Conservation (phyloP, 2,113 vertebrate species). For the Semnornis frantzii region DNA sequence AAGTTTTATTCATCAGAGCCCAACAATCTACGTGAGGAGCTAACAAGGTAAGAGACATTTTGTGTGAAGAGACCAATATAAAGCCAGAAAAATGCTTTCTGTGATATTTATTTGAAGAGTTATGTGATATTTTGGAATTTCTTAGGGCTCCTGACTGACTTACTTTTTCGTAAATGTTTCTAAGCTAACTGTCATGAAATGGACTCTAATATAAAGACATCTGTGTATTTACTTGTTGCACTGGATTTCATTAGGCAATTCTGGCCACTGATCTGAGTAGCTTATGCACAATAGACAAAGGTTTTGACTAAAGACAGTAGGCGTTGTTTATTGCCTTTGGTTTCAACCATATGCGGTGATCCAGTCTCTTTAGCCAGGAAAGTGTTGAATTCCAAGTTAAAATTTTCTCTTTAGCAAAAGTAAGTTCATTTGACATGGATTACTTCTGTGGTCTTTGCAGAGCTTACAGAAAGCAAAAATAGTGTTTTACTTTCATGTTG, state of each 20-base stretch:
- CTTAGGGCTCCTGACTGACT: neutral
- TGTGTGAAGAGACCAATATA: neutral
- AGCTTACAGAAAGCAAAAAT: neutral
- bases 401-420: neutral
- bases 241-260: neutral
- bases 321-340: neutral
- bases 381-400: neutral
- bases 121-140: neutral
- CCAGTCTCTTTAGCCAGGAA: neutral
- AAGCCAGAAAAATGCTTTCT: neutral
- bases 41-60: slow-evolving; percentile 85
- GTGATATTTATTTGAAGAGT: neutral
- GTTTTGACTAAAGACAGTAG: neutral
- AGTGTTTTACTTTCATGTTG: neutral
- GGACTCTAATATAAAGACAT: neutral
- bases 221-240: neutral
- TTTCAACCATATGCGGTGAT: neutral
- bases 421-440: neutral
- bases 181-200: neutral
- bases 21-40: slow-evolving; percentile 96
- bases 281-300: neutral
- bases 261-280: neutral
- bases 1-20: slow-evolving; percentile 99
- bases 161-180: neutral
- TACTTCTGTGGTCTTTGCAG: neutral